Evolutionary conservation across 2,888 invertebrate species (phyloP), one percentile per base, ranked within the genome.

Genomic region (Pseudoips prasinana): DNA sequence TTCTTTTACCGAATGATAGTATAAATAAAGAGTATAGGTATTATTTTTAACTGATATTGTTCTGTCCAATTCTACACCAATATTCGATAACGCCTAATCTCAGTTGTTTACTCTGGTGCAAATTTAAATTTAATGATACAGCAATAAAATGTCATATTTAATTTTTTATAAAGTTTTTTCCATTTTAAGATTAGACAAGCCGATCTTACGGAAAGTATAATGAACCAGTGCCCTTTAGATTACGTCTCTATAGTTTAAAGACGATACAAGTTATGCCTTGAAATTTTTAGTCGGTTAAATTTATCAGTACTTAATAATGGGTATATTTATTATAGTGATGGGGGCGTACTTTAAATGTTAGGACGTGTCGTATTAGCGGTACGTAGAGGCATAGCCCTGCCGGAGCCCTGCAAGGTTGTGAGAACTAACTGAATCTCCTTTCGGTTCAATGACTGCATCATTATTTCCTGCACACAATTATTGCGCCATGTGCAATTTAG

Each of bases 191-290:
- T 76, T 74, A 82, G 76, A 76, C 66, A 66, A 69, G 71, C 76
- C 73, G 77, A 75, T 57, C 73, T 58, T 77, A 83, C 78, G 73
- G 76, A 84, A 70, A 76, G 73, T 85, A 78, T 83, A 85, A 82
- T 73, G 73, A 79, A 79, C 85, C 86, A 86, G 87, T 86, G 86
- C 85, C 87, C 87, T 80, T 75, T 87, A 87, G 86, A 77, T 73
- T 85, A 84, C 64, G 77, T 83, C 84, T 84, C 84, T 83, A 83
- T 86, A 86, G 77, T 72, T 57, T 84, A 80, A 82, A 82, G 78
- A 82, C 77, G 81, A 76, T 77, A 68, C 77, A 79, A 82, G 80
- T 83, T 77, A 81, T 84, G 87, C 87, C 87, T 87, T 86, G 84
- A 85, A 83, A 73, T 70, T 70, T 79, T 75, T 87, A 87, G 87